Conservation (phyloP, 2,113 vertebrate species). For the Otus sunia region DNA sequence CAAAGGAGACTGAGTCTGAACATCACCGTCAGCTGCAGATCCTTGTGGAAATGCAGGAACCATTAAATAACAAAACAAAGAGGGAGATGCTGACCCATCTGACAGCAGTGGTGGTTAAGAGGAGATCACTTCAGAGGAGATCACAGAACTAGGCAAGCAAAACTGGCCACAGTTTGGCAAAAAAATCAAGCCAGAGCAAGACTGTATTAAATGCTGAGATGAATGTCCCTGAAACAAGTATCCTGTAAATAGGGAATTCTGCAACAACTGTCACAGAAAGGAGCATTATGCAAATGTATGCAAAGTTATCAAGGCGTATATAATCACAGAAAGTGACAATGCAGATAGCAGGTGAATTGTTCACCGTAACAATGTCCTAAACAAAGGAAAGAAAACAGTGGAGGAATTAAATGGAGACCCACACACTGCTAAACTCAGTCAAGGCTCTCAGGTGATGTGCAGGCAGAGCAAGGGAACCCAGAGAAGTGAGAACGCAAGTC, state of each 20-base stretch:
- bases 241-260: background rate
- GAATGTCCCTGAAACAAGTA: background rate
- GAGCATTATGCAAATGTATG: background rate
- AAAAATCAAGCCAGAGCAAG: background rate
- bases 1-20: background rate
- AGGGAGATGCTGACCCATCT: background rate
- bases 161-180: background rate
- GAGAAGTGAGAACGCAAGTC: background rate
- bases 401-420: background rate
- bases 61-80: background rate
- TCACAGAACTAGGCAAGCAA: background rate
- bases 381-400: background rate
- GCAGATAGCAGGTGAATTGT: background rate
- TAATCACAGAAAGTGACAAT: background rate
- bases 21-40: background rate
- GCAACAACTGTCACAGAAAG: background rate
- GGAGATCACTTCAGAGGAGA: background rate
- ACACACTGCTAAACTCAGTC: background rate
- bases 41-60: background rate
- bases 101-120: accelerated
- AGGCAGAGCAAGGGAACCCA: background rate
- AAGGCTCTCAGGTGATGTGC: background rate
- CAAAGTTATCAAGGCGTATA: background rate
- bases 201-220: background rate
- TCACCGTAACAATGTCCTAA: background rate